Base-by-base conservation (phyloP, 2,888 invertebrate species). In the Sylvicola cinctus region DNA sequence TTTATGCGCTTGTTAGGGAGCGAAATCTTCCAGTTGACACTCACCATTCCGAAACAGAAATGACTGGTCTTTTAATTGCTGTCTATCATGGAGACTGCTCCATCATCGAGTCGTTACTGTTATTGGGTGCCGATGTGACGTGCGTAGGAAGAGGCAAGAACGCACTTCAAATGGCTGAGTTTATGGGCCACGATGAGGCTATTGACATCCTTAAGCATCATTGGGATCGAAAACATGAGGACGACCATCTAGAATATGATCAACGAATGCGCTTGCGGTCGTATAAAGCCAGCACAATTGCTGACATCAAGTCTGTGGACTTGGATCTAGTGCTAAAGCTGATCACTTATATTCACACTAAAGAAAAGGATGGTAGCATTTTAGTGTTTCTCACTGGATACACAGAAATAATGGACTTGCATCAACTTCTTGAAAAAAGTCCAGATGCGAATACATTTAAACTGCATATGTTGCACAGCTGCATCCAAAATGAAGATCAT, bases 361-460 rank as follows among this genome's bases (percentile, higher is more conserved):
- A 68, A 43, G 62, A 73, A 50, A 56, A 63, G 1, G 60, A 64
- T 35, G 83, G 84, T 14, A 74, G 83, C 29, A 74, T 93, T 29
- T 63, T 96, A 28, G 65, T 95, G 0, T 96, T 95, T 55, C 60
- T 96, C 11, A 87, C 95, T 0, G 93, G 93, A 0, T 95, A 88
- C 51, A 88, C 90, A 48, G 91, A 95, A 35, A 93, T 96, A 41
- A 74, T 80, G 3, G 61, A 65, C 0, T 57, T 85, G 37, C 62
- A 76, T 36, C 80, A 84, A 31, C 53, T 64, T 39, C 68, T 83
- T 25, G 32, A 26, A 34, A 68, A 66, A 38, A n/a, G n/a, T n/a
- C n/a, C n/a, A n/a, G n/a, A n/a, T n/a, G n/a, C n/a, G n/a, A 46
- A 50, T 29, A 62, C 63, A 13, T 75, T 36, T 8, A 15, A 16